A percentile compares a stretch with the other conserved stretches of the same genome.
Conservation (phyloP, 92 coral and sea anemone species). For the Porites rus region DNA sequence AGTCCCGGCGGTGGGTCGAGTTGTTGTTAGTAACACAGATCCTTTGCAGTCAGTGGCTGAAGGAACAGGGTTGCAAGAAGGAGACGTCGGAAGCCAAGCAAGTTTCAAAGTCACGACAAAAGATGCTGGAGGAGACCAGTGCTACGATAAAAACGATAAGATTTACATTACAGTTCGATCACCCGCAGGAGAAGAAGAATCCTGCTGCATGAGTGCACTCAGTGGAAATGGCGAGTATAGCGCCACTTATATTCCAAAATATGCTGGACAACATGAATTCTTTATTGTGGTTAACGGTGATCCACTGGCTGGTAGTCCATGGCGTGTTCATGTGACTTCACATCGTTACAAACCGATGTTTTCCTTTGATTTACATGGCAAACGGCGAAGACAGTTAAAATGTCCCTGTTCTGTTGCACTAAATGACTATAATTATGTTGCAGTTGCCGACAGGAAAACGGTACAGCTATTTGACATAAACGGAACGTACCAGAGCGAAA, state of each 20-base stretch:
- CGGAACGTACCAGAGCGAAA: neutral
- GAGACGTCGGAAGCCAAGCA: conserved; percentile 26
- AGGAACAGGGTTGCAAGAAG: conserved; percentile 39
- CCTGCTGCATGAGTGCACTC: conserved; percentile 9
- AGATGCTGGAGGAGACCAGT: conserved; percentile 54
- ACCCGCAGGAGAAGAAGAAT: conserved; percentile 11
- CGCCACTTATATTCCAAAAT: conserved; percentile 36
- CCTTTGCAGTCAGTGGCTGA: conserved; percentile 3
- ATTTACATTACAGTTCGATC: conserved; percentile 46
- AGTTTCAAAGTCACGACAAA: conserved; percentile 55
- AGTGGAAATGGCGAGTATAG: conserved; percentile 48
- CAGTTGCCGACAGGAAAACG: neutral
- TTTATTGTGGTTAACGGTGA: conserved; percentile 36
- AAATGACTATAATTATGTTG: neutral
- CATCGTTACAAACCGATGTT: neutral
- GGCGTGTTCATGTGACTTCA: conserved; percentile 38
- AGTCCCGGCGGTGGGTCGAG: conserved; percentile 17
- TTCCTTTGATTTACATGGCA: neutral
- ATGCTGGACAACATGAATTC: conserved; percentile 42
- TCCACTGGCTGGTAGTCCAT: conserved; percentile 49
- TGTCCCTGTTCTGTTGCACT: neutral
- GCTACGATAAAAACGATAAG: conserved; percentile 48
- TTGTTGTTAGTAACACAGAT: conserved; percentile 55
- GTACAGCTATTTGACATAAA: neutral
- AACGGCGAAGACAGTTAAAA: neutral